Conservation (phyloP, 2,113 vertebrate species). For the Cephalopterus ornatus region DNA sequence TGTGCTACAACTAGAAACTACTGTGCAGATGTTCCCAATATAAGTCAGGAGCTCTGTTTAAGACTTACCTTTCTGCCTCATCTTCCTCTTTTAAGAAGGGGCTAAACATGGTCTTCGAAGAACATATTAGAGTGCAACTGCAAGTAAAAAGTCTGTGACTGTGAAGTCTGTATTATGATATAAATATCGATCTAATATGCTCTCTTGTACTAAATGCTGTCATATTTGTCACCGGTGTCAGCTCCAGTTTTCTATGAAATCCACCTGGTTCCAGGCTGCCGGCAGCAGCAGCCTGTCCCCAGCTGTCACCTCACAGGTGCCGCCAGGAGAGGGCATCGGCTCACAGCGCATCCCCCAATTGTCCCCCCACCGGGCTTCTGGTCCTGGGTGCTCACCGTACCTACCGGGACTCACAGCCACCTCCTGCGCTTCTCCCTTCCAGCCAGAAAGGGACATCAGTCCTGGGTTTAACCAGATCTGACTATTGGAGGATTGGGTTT, state of each 20-base stretch:
- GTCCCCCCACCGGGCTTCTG: accelerated
- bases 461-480: neutral
- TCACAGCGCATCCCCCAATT: accelerated
- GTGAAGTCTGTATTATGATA: neutral
- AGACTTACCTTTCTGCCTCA: neutral
- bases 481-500: neutral
- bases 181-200: neutral
- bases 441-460: neutral
- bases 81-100: neutral
- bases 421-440: neutral
- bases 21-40: neutral
- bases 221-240: neutral
- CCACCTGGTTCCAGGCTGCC: neutral
- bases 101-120: neutral
- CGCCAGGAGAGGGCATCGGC: neutral
- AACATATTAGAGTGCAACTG: neutral
- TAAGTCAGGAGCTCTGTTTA: neutral
- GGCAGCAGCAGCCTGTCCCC: neutral
- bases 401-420: accelerated
- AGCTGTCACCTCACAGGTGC: neutral
- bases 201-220: neutral
- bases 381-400: accelerated
- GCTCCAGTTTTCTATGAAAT: neutral
- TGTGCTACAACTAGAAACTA: neutral
- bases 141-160: neutral